Base-by-base conservation (phyloP, 2,797 vertebrate genomes). In the Enteromius treurensis region DNA sequence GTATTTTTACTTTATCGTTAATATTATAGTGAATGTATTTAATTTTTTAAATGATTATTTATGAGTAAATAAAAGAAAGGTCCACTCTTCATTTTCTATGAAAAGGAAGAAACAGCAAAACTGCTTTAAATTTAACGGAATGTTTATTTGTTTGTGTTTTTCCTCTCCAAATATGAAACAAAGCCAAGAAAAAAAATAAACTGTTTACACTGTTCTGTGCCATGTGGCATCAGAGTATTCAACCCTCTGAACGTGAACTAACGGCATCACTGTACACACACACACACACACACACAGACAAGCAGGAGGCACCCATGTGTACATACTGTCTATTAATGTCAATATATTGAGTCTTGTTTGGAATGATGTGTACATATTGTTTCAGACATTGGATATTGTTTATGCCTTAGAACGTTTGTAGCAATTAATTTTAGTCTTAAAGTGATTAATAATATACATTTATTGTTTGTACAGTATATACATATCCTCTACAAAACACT, bases 11-110 rank as follows among this genome's bases (percentile, higher is more conserved):
- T 97, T 98, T 98, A 97, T 98, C 96, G 96, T 94, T 96, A 95
- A 96, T 99, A 98, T 99, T 98, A 97, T 98, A 99, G 97, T 99
- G 97, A 99, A 98, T 98, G 97, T 99, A 99, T 99, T 99, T 99
- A 99, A 99, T 99, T 99, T 99, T 99, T 96, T 97, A 94, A 97
- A 88, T 89, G 82, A 98, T 99, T 99, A 99, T 99, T 99, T 99
- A 99, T 99, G 96, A 99, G 96, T 97, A 96, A 97, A 88, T 85
- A 83, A 85, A 86, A 82, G 87, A 88, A 88, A 97, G 97, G 96
- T 97, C 97, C 96, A 99, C 96, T 96, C 96, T 99, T 99, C 97
- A 97, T 99, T 99, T 99, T 99, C 98, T 99, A 97, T 99, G 98
- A 99, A 99, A 99, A 99, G 97, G 98, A 99, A 98, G 97, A 98